A percentile compares a stretch with the other conserved stretches of the same genome.
Evolutionary conservation across 2,797 vertebrate species (phyloP).

Genomic region (Gymnoscopelus braueri): DNA sequence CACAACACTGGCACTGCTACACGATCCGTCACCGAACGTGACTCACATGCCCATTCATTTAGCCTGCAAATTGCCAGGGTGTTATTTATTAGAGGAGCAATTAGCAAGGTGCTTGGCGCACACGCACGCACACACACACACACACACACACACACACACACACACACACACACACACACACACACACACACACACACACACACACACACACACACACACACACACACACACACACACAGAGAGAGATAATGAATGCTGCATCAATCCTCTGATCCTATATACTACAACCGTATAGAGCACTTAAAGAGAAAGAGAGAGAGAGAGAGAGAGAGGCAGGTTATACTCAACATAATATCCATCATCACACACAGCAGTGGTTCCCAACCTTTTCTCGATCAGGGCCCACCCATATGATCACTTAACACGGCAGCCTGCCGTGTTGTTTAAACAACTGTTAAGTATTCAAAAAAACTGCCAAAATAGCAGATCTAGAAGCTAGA

Average conservation of each 20-base stretch:
- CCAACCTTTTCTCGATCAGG: too few species aligned
- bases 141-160: constrained; percentile 1
- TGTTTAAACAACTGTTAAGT: too few species aligned
- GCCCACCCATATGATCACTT: too few species aligned
- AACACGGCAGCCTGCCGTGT: too few species aligned
- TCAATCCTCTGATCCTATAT: not conserved
- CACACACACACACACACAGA: too few species aligned
- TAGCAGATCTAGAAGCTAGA: too few species aligned
- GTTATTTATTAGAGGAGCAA: constrained; percentile 1
- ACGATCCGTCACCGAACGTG: not conserved
- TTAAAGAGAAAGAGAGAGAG: not conserved
- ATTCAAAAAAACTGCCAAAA: too few species aligned
- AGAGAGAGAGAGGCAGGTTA: too few species aligned
- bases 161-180: not conserved
- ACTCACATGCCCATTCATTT: not conserved
- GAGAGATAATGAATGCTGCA: not conserved
- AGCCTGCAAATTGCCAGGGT: not conserved
- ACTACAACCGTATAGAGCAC: not conserved
- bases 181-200: constrained; percentile 4
- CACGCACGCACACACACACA: not conserved
- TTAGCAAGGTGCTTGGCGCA: not conserved
- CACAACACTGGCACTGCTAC: too few species aligned
- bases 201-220: not conserved
- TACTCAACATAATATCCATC: too few species aligned
- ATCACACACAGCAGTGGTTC: too few species aligned